phyloP scores from a whole-genome alignment of 2,113 vertebrate genomes.

The Rostratula benghalensis region DNA sequence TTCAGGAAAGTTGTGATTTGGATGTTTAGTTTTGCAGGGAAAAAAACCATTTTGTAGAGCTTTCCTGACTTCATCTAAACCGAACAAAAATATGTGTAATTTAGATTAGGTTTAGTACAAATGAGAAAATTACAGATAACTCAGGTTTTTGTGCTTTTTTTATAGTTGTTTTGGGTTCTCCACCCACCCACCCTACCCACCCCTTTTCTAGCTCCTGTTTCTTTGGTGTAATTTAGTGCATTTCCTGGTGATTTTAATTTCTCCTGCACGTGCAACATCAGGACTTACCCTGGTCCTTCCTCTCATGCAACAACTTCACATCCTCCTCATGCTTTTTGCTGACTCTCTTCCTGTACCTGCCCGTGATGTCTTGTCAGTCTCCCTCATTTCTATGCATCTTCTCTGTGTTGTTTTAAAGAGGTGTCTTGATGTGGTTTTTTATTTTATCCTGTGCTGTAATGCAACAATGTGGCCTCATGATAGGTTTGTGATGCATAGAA shows the following conservation, averaged over 20 bases:
- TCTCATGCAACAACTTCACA: neutral
- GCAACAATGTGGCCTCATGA: no score
- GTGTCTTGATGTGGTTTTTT: no score
- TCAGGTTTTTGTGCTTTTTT: neutral
- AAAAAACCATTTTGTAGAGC: neutral
- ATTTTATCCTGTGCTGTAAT: no score
- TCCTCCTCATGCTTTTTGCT: neutral
- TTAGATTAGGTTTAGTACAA: neutral
- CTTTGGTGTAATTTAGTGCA: neutral
- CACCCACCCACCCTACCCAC: no score
- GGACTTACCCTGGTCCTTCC: neutral
- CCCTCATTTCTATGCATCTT: neutral
- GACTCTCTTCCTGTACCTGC: neutral
- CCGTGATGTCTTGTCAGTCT: neutral
- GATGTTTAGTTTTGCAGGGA: neutral
- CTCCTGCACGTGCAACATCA: neutral
- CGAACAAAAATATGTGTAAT: neutral
- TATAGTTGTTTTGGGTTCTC: neutral
- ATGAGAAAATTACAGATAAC: neutral
- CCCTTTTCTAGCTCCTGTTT: neutral
- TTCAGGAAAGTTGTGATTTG: neutral
- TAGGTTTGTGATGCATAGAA: no score
- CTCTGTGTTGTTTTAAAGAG: no score
- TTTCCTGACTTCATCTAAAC: neutral
- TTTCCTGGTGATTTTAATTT: neutral